Evolutionary conservation across 1,140 invertebrate genomes (phyloP).

Genomic region (Samia ricini): DNA sequence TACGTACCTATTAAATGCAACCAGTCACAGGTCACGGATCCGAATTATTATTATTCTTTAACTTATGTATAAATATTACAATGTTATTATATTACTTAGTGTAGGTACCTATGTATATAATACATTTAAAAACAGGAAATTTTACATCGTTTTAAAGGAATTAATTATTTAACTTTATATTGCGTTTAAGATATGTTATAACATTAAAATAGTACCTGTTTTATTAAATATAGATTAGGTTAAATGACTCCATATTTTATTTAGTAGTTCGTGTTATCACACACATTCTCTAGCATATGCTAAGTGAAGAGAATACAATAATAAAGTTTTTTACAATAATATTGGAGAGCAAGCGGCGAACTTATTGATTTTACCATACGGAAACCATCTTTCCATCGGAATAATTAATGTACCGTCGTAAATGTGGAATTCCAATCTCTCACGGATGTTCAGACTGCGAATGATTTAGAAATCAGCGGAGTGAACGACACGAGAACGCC

Average conservation of each 20-base stretch:
- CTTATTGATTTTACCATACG: not conserved
- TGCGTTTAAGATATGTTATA: too few relatives aligned
- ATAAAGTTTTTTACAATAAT: not conserved
- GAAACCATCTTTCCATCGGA: not conserved
- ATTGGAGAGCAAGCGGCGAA: not conserved
- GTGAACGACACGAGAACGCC: constrained; percentile 32
- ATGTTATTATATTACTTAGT: not conserved
- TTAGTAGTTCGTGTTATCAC: too few relatives aligned
- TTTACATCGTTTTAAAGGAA: too few relatives aligned
- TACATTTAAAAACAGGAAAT: too few relatives aligned
- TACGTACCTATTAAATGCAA: constrained; percentile 30
- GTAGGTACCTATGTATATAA: not conserved
- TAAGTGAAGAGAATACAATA: too few relatives aligned
- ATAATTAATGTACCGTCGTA: constrained; percentile 41
- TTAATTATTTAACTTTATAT: too few relatives aligned
- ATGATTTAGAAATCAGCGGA: constrained; percentile 38
- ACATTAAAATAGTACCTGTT: too few relatives aligned
- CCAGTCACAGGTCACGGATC: not conserved
- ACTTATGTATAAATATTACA: not conserved
- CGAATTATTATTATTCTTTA: constrained; percentile 4
- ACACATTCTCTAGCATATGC: too few relatives aligned
- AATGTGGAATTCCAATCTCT: constrained; percentile 58
- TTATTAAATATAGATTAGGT: too few relatives aligned
- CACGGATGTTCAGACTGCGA: constrained; percentile 48
- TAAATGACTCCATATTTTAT: too few relatives aligned